phyloP scores from a whole-genome alignment of 1,140 invertebrate genomes.

The Drosophila leontia region DNA sequence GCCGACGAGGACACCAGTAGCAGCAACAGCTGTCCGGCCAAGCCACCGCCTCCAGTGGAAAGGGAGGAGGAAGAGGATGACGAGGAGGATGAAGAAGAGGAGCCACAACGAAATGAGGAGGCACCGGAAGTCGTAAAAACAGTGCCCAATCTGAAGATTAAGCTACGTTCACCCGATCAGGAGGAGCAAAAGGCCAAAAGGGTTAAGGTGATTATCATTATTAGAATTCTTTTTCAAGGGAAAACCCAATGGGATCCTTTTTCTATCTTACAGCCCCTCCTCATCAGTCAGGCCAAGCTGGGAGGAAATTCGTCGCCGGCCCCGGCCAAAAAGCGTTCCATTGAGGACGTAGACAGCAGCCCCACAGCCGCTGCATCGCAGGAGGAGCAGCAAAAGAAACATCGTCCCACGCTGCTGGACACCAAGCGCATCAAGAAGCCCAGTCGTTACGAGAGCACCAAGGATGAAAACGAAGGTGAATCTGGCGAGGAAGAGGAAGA shows the following conservation, averaged over 20 bases:
- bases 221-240: not conserved
- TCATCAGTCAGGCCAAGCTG: constrained; percentile 70
- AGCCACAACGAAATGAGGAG: constrained; percentile 45
- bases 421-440: constrained; percentile 78
- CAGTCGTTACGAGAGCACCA: constrained; percentile 71
- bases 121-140: constrained; percentile 35
- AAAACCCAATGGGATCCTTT: not conserved
- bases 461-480: constrained; percentile 76
- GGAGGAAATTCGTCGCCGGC: constrained; percentile 44
- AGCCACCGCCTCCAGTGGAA: constrained; percentile 84
- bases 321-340: constrained; percentile 66
- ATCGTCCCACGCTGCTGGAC: constrained; percentile 66
- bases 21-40: constrained; percentile 66
- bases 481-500: constrained; percentile 70
- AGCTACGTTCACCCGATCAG: constrained; percentile 59
- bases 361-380: constrained; percentile 35
- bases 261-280: constrained; percentile 51
- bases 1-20: constrained; percentile 88
- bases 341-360: constrained; percentile 63
- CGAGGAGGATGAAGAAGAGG: constrained; percentile 57
- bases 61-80: constrained; percentile 75
- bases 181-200: constrained; percentile 55
- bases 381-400: constrained; percentile 62
- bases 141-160: constrained; percentile 82
- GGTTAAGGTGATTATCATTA: constrained; percentile 60